Evolutionary conservation across 1,140 invertebrate species (phyloP).

Genomic region (Alviniconcha marisindica): DNA sequence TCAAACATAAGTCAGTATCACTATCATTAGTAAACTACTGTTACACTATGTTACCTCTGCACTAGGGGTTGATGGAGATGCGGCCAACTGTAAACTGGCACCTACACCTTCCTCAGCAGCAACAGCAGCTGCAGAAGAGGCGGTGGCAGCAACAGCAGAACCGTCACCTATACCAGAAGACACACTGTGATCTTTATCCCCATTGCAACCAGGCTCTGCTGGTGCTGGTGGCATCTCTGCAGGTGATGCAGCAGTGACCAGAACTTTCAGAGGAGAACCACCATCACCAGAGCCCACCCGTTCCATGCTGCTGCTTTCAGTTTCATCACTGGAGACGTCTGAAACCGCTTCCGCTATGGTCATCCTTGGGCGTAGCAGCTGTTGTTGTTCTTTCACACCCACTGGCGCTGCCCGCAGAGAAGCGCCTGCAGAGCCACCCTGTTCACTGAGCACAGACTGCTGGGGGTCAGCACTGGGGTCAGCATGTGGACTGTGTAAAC

Average conservation of each 20-base stretch:
- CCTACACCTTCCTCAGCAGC: background rate
- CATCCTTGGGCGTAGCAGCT: background rate
- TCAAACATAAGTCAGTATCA: too few species aligned
- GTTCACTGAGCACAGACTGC: background rate
- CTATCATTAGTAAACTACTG: too few species aligned
- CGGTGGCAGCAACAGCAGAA: background rate
- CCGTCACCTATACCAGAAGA: background rate
- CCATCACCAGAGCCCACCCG: too few species aligned
- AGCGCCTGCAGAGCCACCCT: background rate
- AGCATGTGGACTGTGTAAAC: background rate
- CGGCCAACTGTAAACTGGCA: background rate
- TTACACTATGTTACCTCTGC: too few species aligned
- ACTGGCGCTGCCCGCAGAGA: too few species aligned
- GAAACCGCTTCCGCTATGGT: background rate
- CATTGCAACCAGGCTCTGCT: background rate
- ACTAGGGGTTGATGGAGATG: background rate
- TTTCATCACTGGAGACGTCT: constrained; percentile 14
- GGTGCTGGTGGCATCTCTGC: too few species aligned
- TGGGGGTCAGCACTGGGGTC: background rate
- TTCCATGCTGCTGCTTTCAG: background rate
- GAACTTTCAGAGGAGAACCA: too few species aligned
- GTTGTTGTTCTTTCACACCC: too few species aligned
- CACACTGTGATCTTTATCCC: background rate
- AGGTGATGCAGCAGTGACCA: too few species aligned
- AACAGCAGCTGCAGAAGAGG: background rate